phyloP scores from a whole-genome alignment of 2,113 vertebrate species.

The Menidia beryllina region DNA sequence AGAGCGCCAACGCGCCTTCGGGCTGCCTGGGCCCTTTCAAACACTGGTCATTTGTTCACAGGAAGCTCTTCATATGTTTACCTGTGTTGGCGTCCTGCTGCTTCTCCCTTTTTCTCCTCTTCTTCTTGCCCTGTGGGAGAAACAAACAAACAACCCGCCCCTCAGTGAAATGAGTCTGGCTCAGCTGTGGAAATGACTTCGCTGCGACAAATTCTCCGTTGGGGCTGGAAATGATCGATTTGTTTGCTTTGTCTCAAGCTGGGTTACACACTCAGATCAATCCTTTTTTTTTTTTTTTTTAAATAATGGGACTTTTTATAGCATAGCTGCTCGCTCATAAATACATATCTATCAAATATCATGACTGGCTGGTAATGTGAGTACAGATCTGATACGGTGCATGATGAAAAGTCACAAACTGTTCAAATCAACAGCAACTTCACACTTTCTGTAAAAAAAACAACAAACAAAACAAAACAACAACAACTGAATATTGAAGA shows the following conservation, averaged over 20 bases:
- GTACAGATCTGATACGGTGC: background rate
- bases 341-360: background rate
- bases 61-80: slow-evolving; percentile 64
- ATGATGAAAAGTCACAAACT: background rate
- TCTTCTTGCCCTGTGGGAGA: slow-evolving; percentile 92
- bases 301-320: background rate
- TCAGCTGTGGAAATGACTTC: slow-evolving; percentile 5
- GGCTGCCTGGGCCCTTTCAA: slow-evolving; percentile 21
- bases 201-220: background rate
- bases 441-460: background rate
- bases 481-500: no score
- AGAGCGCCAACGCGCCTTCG: slow-evolving; percentile 47
- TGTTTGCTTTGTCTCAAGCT: slow-evolving; percentile 5
- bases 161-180: slow-evolving; percentile 26
- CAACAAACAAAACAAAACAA: background rate
- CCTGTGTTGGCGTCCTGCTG: slow-evolving; percentile 95
- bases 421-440: background rate
- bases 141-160: slow-evolving; percentile 17
- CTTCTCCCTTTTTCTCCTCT: slow-evolving; percentile 96
- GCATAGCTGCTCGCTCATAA: no score
- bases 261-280: background rate
- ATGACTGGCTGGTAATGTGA: background rate
- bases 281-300: background rate
- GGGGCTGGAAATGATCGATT: slow-evolving; percentile 5
- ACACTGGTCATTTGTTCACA: background rate